Percentiles rank a stretch among this genome's conserved stretches.
Evolutionary conservation across 1,140 invertebrate genomes (phyloP).

Genomic region (Cydia fagiglandana): DNA sequence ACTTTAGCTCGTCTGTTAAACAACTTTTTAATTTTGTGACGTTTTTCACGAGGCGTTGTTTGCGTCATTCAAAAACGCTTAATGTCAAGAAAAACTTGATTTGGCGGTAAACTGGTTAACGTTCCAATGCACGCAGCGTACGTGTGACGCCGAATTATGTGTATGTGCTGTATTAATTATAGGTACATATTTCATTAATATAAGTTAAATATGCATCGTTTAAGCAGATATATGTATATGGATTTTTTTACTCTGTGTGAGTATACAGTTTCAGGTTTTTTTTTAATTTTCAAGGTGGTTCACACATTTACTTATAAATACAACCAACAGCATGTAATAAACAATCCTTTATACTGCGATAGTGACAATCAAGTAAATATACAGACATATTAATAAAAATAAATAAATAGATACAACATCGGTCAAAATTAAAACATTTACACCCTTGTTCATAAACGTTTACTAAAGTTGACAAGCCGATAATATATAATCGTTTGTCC

Average conservation of each 20-base stretch:
- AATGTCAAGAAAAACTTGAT: conserved; percentile 30
- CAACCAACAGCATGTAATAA: neutral
- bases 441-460: too few relatives aligned
- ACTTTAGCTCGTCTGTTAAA: neutral
- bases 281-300: neutral
- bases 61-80: conserved; percentile 27
- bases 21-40: conserved; percentile 9
- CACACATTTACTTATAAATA: neutral
- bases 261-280: neutral
- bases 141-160: neutral
- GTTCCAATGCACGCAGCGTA: neutral
- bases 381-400: too few relatives aligned
- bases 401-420: too few relatives aligned
- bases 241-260: neutral
- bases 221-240: neutral
- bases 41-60: neutral
- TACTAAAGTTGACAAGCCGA: too few relatives aligned
- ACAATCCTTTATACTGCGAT: too few relatives aligned
- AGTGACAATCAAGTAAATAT: too few relatives aligned
- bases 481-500: too few relatives aligned
- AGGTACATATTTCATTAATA: neutral
- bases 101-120: conserved; percentile 20
- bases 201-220: neutral
- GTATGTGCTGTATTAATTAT: neutral
- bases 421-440: too few relatives aligned